These are phyloP conservation scores for Numenius arquata DNA, from an alignment of 2,113 vertebrate genomes.

Conservation along the genomic window DNA sequence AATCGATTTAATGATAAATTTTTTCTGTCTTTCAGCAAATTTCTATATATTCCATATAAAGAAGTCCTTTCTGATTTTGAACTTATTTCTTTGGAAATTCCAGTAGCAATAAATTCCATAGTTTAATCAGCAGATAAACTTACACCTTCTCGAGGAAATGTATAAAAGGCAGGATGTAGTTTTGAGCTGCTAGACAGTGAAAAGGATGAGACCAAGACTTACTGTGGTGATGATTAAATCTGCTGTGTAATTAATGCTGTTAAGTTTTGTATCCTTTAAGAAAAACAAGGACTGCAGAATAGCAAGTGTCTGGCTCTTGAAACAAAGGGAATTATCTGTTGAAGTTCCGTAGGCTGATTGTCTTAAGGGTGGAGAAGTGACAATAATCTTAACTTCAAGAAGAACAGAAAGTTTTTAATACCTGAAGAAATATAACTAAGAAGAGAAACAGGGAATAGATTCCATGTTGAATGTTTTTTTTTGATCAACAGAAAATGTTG, in stretches of 20 bases:
- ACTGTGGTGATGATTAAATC: neutral
- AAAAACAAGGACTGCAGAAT: neutral
- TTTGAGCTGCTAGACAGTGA: neutral
- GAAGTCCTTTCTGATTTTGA: neutral
- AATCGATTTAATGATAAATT: neutral
- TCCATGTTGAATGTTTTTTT: fast-evolving
- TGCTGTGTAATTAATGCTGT: neutral
- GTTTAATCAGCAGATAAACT: neutral
- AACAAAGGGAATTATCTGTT: neutral
- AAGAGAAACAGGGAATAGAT: neutral
- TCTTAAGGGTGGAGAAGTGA: neutral
- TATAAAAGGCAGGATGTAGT: neutral
- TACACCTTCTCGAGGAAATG: neutral
- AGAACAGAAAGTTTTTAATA: neutral
- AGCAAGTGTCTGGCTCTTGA: neutral
- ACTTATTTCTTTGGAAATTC: neutral
- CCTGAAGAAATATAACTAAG: neutral
- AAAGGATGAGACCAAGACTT: neutral
- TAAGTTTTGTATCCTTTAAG: neutral
- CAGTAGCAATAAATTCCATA: neutral
- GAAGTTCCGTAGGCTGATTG: neutral
- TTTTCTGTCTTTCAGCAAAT: neutral
- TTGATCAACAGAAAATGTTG: neutral
- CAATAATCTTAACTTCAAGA: neutral
- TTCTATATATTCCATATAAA: neutral